phyloP scores from a whole-genome alignment of 2,888 invertebrate species.

The Mactromeris polynyma region DNA sequence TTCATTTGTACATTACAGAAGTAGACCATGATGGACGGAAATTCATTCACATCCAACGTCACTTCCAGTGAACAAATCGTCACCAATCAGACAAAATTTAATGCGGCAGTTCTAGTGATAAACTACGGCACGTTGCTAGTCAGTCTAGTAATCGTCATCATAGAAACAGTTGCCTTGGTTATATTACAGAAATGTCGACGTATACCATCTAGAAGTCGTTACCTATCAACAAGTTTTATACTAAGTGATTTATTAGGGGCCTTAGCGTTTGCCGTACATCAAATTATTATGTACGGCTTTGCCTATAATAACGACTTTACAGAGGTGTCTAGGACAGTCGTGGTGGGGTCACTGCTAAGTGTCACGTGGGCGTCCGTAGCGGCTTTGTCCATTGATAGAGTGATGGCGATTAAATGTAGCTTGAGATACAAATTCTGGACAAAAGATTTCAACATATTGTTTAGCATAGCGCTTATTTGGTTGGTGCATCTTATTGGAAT shows the following conservation, averaged over 20 bases:
- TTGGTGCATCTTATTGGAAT: neutral
- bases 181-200: conserved; percentile 14
- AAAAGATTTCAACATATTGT: neutral
- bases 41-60: too few relatives aligned
- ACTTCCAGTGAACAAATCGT: too few relatives aligned
- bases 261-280: neutral
- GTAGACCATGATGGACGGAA: too few relatives aligned
- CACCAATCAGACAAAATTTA: neutral
- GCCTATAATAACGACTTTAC: conserved; percentile 12
- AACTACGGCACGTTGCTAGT: neutral
- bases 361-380: conserved; percentile 14
- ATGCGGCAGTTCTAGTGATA: neutral
- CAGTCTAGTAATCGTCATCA: neutral
- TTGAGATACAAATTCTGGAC: neutral
- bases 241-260: conserved; percentile 13
- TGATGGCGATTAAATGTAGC: conserved; percentile 7
- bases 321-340: neutral
- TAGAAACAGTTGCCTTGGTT: neutral
- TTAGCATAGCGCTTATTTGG: neutral
- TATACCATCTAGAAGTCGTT: neutral
- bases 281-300: neutral
- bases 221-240: conserved; percentile 17
- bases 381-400: conserved; percentile 1
- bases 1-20: too few relatives aligned
- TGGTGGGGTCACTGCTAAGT: neutral